These are phyloP conservation scores for Drosophila orosa DNA, from an alignment of 1,140 invertebrate genomes.

Conservation along the genomic window DNA sequence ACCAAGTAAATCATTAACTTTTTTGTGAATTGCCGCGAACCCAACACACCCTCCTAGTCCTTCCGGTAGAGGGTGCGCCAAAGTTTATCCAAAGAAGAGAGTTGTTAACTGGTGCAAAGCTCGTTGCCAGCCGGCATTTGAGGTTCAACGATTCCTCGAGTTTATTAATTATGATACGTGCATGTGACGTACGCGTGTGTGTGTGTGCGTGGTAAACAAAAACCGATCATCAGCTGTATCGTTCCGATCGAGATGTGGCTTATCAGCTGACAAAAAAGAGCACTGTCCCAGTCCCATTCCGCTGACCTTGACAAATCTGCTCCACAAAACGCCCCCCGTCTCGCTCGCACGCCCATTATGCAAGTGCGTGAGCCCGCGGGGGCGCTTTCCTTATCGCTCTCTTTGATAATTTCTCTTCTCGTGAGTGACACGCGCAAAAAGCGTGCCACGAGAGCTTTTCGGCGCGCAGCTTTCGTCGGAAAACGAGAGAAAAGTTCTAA, in stretches of 20 bases:
- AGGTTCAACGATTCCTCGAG: slow-evolving; percentile 42
- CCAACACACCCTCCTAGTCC: background rate
- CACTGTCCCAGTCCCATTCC: slow-evolving; percentile 18
- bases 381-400: slow-evolving; percentile 41
- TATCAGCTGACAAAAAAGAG: slow-evolving; percentile 46
- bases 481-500: slow-evolving; percentile 41
- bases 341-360: slow-evolving; percentile 49
- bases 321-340: slow-evolving; percentile 22
- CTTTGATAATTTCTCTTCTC: slow-evolving; percentile 12
- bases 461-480: slow-evolving; percentile 36
- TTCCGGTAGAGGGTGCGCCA: slow-evolving; percentile 6
- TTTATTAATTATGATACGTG: slow-evolving; percentile 15
- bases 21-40: background rate
- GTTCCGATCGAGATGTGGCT: slow-evolving; percentile 15
- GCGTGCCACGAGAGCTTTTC: slow-evolving; percentile 44
- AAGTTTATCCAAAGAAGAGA: slow-evolving; percentile 52
- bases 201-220: slow-evolving; percentile 61
- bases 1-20: background rate
- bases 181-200: slow-evolving; percentile 22
- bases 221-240: slow-evolving; percentile 69
- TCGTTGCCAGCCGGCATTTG: slow-evolving; percentile 39
- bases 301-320: slow-evolving; percentile 58
- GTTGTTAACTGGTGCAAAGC: slow-evolving; percentile 25
- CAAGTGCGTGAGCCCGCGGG: slow-evolving; percentile 50
- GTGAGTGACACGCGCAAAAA: slow-evolving; percentile 46